A percentile compares a stretch with the other conserved stretches of the same genome.
Evolutionary conservation across 2,888 invertebrate species (phyloP).

Genomic region (Dichetophora obliterata): DNA sequence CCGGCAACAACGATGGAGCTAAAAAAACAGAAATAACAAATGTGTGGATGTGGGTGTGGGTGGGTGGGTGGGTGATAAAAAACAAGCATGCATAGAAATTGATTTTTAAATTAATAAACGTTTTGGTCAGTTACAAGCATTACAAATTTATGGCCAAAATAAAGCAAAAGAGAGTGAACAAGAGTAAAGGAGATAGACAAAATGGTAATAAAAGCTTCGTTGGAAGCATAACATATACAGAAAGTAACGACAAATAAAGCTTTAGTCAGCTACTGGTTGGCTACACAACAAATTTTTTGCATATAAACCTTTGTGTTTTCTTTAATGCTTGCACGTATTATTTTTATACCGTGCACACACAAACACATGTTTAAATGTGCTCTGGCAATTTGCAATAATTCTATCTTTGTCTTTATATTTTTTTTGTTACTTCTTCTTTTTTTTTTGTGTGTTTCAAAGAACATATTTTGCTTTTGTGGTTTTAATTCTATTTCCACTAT

Average conservation of each 20-base stretch:
- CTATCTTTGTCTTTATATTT: conserved; percentile 29
- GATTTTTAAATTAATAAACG: conserved; percentile 67
- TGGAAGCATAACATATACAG: background rate
- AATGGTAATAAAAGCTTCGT: background rate
- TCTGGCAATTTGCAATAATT: conserved; percentile 22
- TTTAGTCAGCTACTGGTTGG: background rate
- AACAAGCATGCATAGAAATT: conserved; percentile 51
- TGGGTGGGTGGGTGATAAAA: background rate
- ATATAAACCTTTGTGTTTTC: conserved; percentile 63
- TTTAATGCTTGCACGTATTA: background rate
- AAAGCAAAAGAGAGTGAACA: background rate
- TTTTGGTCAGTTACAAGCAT: conserved; percentile 61
- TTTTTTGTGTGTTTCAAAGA: conserved; percentile 46
- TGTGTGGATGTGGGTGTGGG: background rate
- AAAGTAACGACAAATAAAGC: background rate
- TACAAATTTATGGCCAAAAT: conserved; percentile 60
- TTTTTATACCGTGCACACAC: background rate
- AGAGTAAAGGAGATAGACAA: background rate
- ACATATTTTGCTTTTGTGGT: conserved; percentile 62
- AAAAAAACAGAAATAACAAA: background rate
- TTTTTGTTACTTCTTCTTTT: conserved; percentile 35
- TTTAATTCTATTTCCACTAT: conserved; percentile 65
- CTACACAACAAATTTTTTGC: conserved; percentile 45
- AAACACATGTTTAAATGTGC: background rate
- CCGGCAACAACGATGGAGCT: background rate